Conservation (phyloP, 2,113 vertebrate species). For the Amphiprion ocellaris region DNA sequence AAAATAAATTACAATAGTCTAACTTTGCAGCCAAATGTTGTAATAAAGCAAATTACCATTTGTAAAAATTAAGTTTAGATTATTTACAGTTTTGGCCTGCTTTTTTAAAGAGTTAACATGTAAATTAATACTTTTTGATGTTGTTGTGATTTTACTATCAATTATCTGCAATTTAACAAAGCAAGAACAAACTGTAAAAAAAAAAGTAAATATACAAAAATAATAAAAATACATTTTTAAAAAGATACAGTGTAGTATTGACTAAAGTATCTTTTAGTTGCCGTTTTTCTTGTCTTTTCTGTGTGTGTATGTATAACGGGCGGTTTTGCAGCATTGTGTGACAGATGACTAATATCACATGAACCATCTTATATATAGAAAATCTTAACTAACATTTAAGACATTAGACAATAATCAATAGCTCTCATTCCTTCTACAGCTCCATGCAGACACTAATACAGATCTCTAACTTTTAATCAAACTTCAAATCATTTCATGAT, state of each 20-base stretch:
- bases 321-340: conserved; percentile 8
- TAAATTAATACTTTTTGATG: too few relatives aligned
- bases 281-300: not conserved
- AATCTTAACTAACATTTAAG: conserved; percentile 41
- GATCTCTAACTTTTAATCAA: conserved; percentile 25
- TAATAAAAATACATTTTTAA: too few relatives aligned
- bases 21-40: too few relatives aligned
- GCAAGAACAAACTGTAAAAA: too few relatives aligned
- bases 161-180: too few relatives aligned
- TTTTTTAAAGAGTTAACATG: too few relatives aligned
- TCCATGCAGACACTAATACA: conserved; percentile 13
- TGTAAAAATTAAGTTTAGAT: too few relatives aligned
- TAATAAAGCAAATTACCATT: too few relatives aligned
- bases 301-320: not conserved
- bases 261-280: not conserved
- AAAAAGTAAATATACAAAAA: too few relatives aligned
- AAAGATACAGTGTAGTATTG: conserved; percentile 5
- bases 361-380: conserved; percentile 10
- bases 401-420: conserved; percentile 42
- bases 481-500: not conserved
- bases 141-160: too few relatives aligned
- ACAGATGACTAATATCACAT: not conserved
- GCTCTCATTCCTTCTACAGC: not conserved
- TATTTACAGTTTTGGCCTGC: too few relatives aligned
- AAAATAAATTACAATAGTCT: too few relatives aligned